phyloP scores from a whole-genome alignment of 2,888 invertebrate species.

The Schizaphis graminum region DNA sequence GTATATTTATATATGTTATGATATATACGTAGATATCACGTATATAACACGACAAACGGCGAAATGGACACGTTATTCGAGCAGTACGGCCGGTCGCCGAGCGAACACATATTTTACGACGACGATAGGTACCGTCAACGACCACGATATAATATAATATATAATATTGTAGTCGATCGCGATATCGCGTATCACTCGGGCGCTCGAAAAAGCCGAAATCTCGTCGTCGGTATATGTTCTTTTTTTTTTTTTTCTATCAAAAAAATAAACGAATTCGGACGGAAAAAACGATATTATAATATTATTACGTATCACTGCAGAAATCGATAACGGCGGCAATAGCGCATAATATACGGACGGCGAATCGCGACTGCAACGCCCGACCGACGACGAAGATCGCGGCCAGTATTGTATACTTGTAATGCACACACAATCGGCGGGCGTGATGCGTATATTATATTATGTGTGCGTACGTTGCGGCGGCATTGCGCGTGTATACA shows the following conservation, averaged over 20 bases:
- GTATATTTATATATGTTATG: too few relatives aligned
- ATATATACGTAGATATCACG: background rate
- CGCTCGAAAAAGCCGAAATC: too few relatives aligned
- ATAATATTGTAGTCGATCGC: background rate
- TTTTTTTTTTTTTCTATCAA: too few relatives aligned
- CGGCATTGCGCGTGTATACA: background rate
- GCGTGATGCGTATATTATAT: background rate
- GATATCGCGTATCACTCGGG: background rate
- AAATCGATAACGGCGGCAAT: background rate
- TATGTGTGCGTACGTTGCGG: background rate
- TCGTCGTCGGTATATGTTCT: too few relatives aligned
- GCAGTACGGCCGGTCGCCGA: background rate
- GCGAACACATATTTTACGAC: background rate
- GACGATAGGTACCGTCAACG: too few relatives aligned
- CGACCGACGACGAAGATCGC: background rate
- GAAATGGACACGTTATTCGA: background rate
- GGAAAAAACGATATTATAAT: too few relatives aligned
- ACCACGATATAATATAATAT: too few relatives aligned
- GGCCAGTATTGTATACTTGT: background rate
- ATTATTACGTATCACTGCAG: too few relatives aligned
- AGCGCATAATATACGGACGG: background rate
- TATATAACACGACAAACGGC: background rate
- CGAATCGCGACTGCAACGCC: background rate
- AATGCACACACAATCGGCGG: background rate
- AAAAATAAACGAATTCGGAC: too few relatives aligned